A percentile compares a stretch with the other conserved stretches of the same genome.
These are phyloP conservation scores for Smittia sp. DNA, from an alignment of 2,888 invertebrate genomes.

Conservation along the genomic window DNA sequence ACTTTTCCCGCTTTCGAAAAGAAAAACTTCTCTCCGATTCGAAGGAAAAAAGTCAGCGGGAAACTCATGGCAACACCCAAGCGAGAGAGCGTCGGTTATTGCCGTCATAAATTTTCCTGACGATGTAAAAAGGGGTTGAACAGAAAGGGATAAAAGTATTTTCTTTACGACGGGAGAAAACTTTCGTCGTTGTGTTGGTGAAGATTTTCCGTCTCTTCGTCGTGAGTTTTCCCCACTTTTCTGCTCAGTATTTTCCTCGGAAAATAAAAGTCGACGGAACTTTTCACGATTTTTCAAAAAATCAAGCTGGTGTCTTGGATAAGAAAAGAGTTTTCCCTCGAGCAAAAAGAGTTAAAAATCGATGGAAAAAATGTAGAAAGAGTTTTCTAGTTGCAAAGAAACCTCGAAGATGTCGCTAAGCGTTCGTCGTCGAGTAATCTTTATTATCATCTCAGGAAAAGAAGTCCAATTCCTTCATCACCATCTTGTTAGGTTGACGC, in stretches of 20 bases:
- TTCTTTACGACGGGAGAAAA: slow-evolving; percentile 34
- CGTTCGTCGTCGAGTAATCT: not conserved
- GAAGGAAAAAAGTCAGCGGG: not conserved
- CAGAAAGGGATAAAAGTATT: slow-evolving; percentile 40
- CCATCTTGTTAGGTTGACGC: not conserved
- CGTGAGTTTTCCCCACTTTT: not conserved
- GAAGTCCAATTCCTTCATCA: not conserved
- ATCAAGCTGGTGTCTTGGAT: not conserved
- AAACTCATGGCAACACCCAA: slow-evolving; percentile 40
- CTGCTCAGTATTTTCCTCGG: not conserved
- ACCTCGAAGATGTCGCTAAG: not conserved
- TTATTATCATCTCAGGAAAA: not conserved
- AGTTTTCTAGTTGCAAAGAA: not conserved
- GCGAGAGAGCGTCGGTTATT: slow-evolving; percentile 26
- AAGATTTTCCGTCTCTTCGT: slow-evolving; percentile 24
- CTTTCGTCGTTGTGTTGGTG: slow-evolving; percentile 15
- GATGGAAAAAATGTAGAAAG: not conserved
- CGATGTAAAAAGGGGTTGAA: slow-evolving; percentile 36
- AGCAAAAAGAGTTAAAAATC: slow-evolving; percentile 2
- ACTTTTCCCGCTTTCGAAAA: slow-evolving; percentile 10
- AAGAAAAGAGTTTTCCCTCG: not conserved
- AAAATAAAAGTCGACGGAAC: not conserved
- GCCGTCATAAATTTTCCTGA: slow-evolving; percentile 35
- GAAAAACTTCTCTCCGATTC: not conserved
- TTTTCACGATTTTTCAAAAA: slow-evolving; percentile 12